phyloP scores from a whole-genome alignment of 2,113 vertebrate species.

The Alectura lathami region DNA sequence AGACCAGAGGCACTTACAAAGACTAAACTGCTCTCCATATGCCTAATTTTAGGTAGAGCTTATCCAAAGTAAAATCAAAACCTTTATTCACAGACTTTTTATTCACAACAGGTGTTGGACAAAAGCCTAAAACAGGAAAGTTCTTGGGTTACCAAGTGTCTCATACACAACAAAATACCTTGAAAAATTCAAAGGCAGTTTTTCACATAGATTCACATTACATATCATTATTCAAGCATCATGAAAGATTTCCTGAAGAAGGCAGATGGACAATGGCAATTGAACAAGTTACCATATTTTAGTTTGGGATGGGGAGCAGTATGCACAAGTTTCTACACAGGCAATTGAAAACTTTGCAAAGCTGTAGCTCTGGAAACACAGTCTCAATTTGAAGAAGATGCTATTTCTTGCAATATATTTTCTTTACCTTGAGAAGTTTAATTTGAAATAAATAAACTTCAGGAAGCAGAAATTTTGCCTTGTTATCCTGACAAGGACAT shows the following conservation, averaged over 20 bases:
- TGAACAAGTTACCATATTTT: neutral
- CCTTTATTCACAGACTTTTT: neutral
- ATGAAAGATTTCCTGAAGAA: neutral
- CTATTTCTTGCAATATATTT: neutral
- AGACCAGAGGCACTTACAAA: neutral
- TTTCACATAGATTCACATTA: neutral
- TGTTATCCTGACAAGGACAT: neutral
- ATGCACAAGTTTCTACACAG: neutral
- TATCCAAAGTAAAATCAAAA: neutral
- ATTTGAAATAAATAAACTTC: neutral
- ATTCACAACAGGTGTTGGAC: neutral
- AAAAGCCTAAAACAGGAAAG: neutral
- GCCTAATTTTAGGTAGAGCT: neutral
- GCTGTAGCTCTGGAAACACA: neutral
- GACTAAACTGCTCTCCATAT: neutral
- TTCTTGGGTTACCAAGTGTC: neutral
- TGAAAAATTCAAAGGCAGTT: neutral
- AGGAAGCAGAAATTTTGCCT: neutral
- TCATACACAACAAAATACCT: neutral
- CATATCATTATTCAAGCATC: neutral
- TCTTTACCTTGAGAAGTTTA: neutral
- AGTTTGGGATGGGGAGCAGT: neutral
- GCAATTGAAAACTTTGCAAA: neutral
- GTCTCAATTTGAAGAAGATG: neutral
- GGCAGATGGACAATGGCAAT: rapidly evolving